Conservation (phyloP, 92 coral and sea anemone species). For the Plumapathes pennacea region DNA sequence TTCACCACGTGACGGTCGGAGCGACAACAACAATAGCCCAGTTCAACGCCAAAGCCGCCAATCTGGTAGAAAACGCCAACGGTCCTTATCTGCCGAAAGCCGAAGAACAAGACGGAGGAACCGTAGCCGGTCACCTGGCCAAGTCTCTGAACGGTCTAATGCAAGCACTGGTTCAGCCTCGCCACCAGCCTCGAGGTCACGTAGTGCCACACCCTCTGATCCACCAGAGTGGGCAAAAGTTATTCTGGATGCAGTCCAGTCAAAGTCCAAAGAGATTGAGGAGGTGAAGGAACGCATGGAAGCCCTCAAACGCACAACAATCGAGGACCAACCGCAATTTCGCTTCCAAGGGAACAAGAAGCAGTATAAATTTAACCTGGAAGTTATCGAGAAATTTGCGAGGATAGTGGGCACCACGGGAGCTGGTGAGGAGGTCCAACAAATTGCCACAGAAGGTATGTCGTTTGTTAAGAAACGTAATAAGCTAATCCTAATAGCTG, state of each 20-base stretch:
- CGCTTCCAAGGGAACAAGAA: constrained; percentile 15
- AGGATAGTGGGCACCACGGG: constrained; percentile 4
- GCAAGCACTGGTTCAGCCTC: no score
- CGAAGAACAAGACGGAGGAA: no score
- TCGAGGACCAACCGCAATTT: constrained; percentile 15
- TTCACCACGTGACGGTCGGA: no score
- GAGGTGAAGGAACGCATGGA: constrained; percentile 5
- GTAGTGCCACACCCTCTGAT: no score
- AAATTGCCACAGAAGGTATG: constrained; percentile 33
- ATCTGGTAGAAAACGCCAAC: no score
- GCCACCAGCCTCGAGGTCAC: no score
- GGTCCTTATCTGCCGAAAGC: no score
- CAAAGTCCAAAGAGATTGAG: constrained; percentile 13
- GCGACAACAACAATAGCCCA: no score
- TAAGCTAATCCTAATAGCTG: constrained; percentile 17
- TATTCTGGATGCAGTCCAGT: constrained; percentile 10
- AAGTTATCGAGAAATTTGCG: constrained; percentile 6
- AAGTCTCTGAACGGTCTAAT: no score
- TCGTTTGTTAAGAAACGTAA: constrained; percentile 23
- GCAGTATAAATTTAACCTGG: constrained; percentile 14
- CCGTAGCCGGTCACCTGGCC: no score
- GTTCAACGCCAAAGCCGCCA: no score
- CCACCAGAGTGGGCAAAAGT: constrained; percentile 14
- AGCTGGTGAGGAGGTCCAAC: constrained; percentile 1
- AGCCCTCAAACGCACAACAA: constrained; percentile 12